Conservation (phyloP, 2,888 invertebrate species). For the Luperina testacea region DNA sequence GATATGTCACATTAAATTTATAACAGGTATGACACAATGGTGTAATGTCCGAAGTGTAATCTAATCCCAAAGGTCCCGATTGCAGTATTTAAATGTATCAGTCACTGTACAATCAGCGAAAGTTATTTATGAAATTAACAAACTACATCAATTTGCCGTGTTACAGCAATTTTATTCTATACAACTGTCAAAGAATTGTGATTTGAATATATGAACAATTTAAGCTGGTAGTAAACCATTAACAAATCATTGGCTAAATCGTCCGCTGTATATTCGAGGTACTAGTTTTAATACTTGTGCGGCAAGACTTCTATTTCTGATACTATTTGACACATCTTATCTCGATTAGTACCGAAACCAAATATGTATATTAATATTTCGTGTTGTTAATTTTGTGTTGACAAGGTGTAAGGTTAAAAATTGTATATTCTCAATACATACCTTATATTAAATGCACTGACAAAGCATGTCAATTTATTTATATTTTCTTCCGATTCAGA, state of each 20-base stretch:
- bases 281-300: too few species aligned
- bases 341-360: neutral
- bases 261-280: neutral
- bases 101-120: too few species aligned
- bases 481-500: neutral
- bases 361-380: neutral
- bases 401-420: neutral
- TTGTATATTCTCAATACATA: neutral
- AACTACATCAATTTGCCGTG: too few species aligned
- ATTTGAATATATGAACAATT: neutral
- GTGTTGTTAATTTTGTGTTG: neutral
- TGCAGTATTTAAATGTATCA: neutral
- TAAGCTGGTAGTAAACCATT: neutral
- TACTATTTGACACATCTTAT: neutral
- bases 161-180: too few species aligned
- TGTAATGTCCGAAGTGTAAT: conserved; percentile 1
- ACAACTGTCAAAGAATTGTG: neutral
- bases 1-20: conserved; percentile 21
- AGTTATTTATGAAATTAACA: neutral
- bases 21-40: neutral
- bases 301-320: neutral
- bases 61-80: neutral
- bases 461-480: neutral
- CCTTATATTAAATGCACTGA: too few species aligned
- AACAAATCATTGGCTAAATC: neutral